A percentile compares a stretch with the other conserved stretches of the same genome.
These are phyloP conservation scores for Drosophila kanekoi DNA, from an alignment of 2,888 invertebrate genomes.

Conservation along the genomic window DNA sequence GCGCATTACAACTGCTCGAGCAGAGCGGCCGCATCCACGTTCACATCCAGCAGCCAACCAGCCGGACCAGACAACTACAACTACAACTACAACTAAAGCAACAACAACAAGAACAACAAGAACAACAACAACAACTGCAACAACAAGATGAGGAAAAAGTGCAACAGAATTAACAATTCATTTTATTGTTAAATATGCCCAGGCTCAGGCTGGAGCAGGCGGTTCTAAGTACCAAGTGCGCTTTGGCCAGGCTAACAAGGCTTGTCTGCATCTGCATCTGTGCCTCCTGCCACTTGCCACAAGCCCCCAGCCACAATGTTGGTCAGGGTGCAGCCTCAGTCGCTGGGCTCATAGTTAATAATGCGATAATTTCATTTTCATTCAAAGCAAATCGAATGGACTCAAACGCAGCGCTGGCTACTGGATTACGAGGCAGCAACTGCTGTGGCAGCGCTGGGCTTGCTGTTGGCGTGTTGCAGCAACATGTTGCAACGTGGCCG, in stretches of 20 bases:
- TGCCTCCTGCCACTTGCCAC: not conserved
- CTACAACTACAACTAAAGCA: constrained; percentile 27
- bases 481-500: constrained; percentile 69
- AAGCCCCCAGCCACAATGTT: not conserved
- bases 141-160: constrained; percentile 56
- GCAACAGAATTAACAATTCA: constrained; percentile 79
- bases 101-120: constrained; percentile 17
- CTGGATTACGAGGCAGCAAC: constrained; percentile 65
- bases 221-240: constrained; percentile 42
- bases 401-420: constrained; percentile 54
- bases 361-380: constrained; percentile 82
- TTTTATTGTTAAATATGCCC: constrained; percentile 78
- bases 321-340: constrained; percentile 15
- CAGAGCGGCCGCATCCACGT: constrained; percentile 46
- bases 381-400: constrained; percentile 80
- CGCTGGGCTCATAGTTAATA: constrained; percentile 70
- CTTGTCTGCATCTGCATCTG: constrained; percentile 52
- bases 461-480: constrained; percentile 73
- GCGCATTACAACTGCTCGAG: constrained; percentile 69
- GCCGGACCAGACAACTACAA: constrained; percentile 30
- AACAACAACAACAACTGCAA: not conserved
- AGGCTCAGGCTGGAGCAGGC: constrained; percentile 24
- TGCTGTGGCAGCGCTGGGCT: constrained; percentile 7
- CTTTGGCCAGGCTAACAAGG: constrained; percentile 67
- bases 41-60: constrained; percentile 24